Conservation (phyloP, 2,113 vertebrate genomes). For the Lophius piscatorius region DNA sequence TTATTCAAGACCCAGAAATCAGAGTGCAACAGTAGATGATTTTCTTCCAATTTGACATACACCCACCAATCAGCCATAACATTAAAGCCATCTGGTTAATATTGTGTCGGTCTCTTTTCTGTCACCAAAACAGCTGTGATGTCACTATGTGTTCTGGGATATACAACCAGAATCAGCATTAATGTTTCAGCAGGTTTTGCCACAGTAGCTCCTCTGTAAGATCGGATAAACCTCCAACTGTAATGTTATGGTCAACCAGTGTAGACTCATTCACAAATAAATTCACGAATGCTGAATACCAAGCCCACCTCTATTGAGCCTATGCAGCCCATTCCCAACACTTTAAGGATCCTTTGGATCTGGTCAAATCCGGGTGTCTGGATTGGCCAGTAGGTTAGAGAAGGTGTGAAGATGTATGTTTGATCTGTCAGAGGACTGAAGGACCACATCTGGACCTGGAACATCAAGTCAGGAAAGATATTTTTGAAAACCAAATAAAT, state of each 20-base stretch:
- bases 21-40: not conserved
- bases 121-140: too few species aligned
- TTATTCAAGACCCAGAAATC: not conserved
- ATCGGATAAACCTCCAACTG: too few species aligned
- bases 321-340: conserved; percentile 80
- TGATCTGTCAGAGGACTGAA: conserved; percentile 85
- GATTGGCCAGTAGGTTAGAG: conserved; percentile 79
- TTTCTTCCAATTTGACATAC: not conserved
- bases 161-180: too few species aligned
- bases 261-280: too few species aligned
- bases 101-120: too few species aligned
- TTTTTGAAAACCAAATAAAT: not conserved
- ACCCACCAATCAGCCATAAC: too few species aligned
- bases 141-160: too few species aligned
- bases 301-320: conserved; percentile 78
- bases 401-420: conserved; percentile 80
- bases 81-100: too few species aligned
- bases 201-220: too few species aligned
- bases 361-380: conserved; percentile 62
- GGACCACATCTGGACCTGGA: conserved; percentile 87
- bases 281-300: not conserved
- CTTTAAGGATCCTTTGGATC: conserved; percentile 73
- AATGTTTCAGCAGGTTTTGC: too few species aligned
- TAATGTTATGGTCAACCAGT: too few species aligned
- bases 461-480: conserved; percentile 5